Evolutionary conservation across 2,113 vertebrate genomes (phyloP), one percentile per base, ranked within the genome.

Genomic region (Oostethus manadensis): DNA sequence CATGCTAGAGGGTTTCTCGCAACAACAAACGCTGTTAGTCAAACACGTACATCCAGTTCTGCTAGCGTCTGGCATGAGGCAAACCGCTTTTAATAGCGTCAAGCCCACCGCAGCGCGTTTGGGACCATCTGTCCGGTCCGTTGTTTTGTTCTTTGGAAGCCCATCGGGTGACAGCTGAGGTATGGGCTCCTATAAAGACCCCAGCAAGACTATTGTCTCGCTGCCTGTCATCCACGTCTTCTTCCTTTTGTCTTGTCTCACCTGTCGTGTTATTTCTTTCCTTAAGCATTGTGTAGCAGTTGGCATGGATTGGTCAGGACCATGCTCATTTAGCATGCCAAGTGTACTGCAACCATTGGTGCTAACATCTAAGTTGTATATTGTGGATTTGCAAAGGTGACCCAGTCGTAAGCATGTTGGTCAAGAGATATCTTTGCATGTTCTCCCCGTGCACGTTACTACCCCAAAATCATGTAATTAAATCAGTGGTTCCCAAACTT

Each of bases 41-140:
- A 54, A 49, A 73, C 70, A 64, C 68, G 58, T 63, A 73, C 20
- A 66, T 47, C 56, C 10, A 49, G 53, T 60, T 76, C 64, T 26
- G 54, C 66, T 45, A 42, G 59, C 43, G 89, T 91, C 88, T 91
- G 90, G 92, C 90, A 87, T 88, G 88, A 92, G 89, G 92, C 88
- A 91, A 93, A 92, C 91, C 89, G 91, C 90, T 92, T 93, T 93
- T 91, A 93, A 92, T 91, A 92, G 91, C 89, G 84, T 87, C 67
- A 90, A 89, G 90, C 80, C 88, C 42, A 14, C 60, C 63, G 51
- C 54, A 71, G 86, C 92, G 89, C 92, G 92, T 93, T 93, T 72
- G 87, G 85, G 87, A 85, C 92, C 93, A 94, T 94, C 92, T 94
- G 93, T 92, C 91, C 81, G 80, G 87, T 89, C 92, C 88, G 92